Percentiles rank a stretch among this genome's conserved stretches.
phyloP scores from a whole-genome alignment of 1,140 invertebrate genomes.

The Neodiprion lecontei region DNA sequence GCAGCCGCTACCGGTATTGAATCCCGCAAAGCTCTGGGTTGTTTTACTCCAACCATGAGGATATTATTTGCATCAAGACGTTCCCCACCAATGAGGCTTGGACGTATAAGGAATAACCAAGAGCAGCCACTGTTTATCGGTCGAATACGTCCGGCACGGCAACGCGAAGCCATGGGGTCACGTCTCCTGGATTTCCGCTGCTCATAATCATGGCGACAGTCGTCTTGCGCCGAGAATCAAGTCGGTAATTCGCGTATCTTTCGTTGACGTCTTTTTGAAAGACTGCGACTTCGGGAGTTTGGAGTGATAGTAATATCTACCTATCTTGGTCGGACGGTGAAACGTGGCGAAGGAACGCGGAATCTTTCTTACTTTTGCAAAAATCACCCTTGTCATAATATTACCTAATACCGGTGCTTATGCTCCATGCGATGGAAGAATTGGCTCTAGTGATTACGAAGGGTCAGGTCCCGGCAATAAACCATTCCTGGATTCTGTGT shows the following conservation, averaged over 20 bases:
- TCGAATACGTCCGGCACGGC: not conserved
- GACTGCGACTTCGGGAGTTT: not conserved
- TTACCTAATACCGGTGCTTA: conserved; percentile 9
- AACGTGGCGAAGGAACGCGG: not conserved
- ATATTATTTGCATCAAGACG: conserved; percentile 57
- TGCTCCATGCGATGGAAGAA: conserved; percentile 49
- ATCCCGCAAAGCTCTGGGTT: conserved; percentile 50
- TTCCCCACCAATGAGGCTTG: conserved; percentile 13
- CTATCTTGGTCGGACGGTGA: not conserved
- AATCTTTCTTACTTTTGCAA: not conserved
- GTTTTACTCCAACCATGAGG: conserved; percentile 58
- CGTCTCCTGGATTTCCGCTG: not conserved
- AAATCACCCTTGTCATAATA: not conserved
- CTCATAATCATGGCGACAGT: not conserved
- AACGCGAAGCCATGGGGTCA: not conserved
- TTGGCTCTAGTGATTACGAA: conserved; percentile 63
- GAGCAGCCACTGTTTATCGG: not conserved
- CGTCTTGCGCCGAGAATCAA: not conserved
- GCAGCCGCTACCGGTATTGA: conserved; percentile 61
- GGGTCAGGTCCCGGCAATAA: conserved; percentile 61
- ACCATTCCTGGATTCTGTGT: conserved; percentile 45
- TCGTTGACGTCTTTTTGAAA: not conserved
- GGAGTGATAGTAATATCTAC: not conserved
- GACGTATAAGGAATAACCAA: not conserved
- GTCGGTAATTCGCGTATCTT: not conserved